Base-by-base conservation (phyloP, 2,888 invertebrate genomes). In the Hylaea fasciaria region DNA sequence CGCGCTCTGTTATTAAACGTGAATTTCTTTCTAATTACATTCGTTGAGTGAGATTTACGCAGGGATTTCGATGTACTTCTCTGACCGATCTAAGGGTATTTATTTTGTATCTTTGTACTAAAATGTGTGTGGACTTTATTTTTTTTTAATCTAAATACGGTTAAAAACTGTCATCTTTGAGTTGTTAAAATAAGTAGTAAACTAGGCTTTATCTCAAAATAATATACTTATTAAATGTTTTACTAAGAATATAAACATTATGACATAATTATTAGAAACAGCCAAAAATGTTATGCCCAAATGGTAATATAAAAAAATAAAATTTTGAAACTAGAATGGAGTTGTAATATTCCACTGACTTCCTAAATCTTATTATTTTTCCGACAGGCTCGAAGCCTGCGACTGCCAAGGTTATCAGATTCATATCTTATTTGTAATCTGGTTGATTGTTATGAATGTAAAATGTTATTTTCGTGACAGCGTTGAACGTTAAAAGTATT, bases 401-500 rank as follows among this genome's bases (percentile, higher is more conserved):
- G 28, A 48, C n/a, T 48, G 49, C 37, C 51, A 57, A 57, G 61
- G 62, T 41, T 44, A 41, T 59, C 52, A 59, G 54, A 64, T 67
- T 54, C 57, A 61, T 53, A 64, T 62, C 54, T 48, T 49, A 41
- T 54, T 62, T 61, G 54, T 58, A 68, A 66, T 70, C 70, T 65
- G 59, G 54, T 69, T 47, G 65, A 64, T 67, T 70, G 57, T 72
- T 64, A 68, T 62, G 58, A 70, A 75, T 71, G 66, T 62, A 65
- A 65, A 75, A 75, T 75, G 68, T 63, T 70, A 62, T 69, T 72
- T 72, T 72, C 64, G 74, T 77, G 76, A 73, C 69, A 69, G 62
- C 66, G 59, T 66, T 51, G 50, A 58, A 49, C 44, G 43, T 65
- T 65, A 51, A 45, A 43, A 45, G 49, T 39, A 54, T 54, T 59